Base-by-base conservation (phyloP, 2,797 vertebrate genomes). In the Esox lucius region DNA sequence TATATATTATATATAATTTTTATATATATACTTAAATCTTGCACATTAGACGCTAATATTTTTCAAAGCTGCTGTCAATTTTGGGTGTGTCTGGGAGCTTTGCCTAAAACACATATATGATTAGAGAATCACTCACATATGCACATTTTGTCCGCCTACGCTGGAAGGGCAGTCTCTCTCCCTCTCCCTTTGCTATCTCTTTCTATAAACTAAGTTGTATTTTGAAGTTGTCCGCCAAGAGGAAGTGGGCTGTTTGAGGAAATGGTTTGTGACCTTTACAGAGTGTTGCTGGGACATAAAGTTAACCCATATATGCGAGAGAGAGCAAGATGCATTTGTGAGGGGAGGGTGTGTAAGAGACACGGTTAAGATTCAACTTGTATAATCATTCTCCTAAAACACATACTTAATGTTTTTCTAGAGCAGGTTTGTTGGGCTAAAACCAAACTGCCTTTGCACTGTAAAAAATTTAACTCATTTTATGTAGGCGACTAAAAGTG, bases 241-340 rank as follows among this genome's bases (percentile, higher is more conserved):
- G 92, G 94, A 94, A 94, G 91, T 92, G 77, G 81, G 85, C 79
- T 84, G 85, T 92, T 91, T 94, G 87, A 91, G 90, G 91, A 93
- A 92, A 88, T 91, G 84, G 90, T 89, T 91, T 89, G 91, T 93
- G 92, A 94, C 92, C 91, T 94, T 93, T 89, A 83, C 77, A 78
- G 78, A 74, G 73, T 75, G 78, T 74, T 86, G 76, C 81, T 84
- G 80, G 79, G 78, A 86, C 75, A 68, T 84, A 82, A 83, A 82
- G 89, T 81, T n/a, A 68, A 78, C 80, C 81, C 78, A 85, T 86
- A 85, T 83, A 81, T 83, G 85, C 78, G 67, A 84, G 75, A 66
- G 65, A 51, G 33, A 70, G 71, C 51, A 70, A 82, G 75, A 65
- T 74, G 75, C 69, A 48, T 39, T 3, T 39, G 35, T 7, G 7